These are phyloP conservation scores for Periphyllus acericola DNA, from an alignment of 2,888 invertebrate species.

Conservation along the genomic window DNA sequence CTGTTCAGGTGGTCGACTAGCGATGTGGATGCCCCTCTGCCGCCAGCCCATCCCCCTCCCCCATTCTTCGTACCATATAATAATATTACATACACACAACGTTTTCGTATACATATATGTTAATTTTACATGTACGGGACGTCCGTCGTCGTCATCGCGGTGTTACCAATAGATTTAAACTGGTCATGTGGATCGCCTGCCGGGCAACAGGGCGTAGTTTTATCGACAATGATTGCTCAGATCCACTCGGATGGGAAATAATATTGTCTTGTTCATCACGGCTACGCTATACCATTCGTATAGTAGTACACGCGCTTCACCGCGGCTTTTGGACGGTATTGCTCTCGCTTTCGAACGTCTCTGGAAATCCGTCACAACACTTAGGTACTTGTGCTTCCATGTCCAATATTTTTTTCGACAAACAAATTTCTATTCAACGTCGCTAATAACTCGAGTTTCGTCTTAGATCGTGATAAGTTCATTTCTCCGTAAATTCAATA, in stretches of 20 bases:
- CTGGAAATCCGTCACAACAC: too few relatives aligned
- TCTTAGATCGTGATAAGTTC: too few relatives aligned
- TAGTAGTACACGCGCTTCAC: too few relatives aligned
- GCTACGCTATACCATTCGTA: neutral
- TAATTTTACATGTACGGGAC: neutral
- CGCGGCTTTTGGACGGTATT: too few relatives aligned
- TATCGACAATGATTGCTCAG: neutral
- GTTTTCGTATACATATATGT: neutral
- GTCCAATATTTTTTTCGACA: too few relatives aligned
- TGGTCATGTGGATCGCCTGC: slow-evolving; percentile 4
- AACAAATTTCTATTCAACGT: too few relatives aligned
- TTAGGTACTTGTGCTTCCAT: too few relatives aligned
- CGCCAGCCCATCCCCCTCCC: neutral
- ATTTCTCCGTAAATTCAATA: neutral
- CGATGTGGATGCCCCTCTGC: neutral
- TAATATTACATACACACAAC: neutral
- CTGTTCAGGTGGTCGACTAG: slow-evolving; percentile 77
- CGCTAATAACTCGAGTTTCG: too few relatives aligned
- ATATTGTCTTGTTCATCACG: neutral
- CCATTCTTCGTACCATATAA: slow-evolving; percentile 27
- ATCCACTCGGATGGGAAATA: neutral
- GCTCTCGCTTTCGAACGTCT: too few relatives aligned
- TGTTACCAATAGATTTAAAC: slow-evolving; percentile 49
- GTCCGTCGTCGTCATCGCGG: slow-evolving; percentile 28
- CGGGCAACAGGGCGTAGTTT: slow-evolving; percentile 46